A percentile compares a stretch with the other conserved stretches of the same genome.
Evolutionary conservation across 2,113 vertebrate species (phyloP).

Genomic region (Oreocharis arfaki): DNA sequence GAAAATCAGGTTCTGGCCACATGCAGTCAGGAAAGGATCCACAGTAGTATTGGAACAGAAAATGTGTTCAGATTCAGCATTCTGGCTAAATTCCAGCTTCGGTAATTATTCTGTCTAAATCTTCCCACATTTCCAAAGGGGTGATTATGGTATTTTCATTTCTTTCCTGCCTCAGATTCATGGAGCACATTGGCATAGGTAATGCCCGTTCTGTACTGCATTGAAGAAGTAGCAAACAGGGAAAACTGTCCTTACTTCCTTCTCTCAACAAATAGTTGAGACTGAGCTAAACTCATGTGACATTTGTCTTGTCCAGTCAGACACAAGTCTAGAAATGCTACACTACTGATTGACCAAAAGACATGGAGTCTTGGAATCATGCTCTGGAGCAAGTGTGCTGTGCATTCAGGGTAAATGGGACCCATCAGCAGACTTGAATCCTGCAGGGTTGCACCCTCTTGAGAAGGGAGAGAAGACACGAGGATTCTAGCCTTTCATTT

Average conservation of each 20-base stretch:
- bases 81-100: constrained; percentile 44
- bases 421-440: neutral
- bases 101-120: constrained; percentile 42
- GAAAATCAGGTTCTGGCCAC: constrained; percentile 6
- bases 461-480: neutral
- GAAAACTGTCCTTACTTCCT: neutral
- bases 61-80: constrained; percentile 5
- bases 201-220: neutral
- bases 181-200: neutral
- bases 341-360: neutral
- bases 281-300: neutral
- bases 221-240: neutral
- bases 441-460: neutral
- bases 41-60: neutral
- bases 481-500: neutral
- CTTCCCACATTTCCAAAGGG: constrained; percentile 12
- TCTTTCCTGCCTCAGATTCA: constrained; percentile 13
- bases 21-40: neutral
- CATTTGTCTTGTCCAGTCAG: neutral
- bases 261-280: neutral
- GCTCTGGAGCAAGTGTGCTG: neutral
- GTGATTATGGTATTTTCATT: constrained; percentile 12
- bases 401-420: neutral
- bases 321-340: neutral
- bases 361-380: neutral